Base-by-base conservation (phyloP, 2,888 invertebrate species). In the Drosophila dives region DNA sequence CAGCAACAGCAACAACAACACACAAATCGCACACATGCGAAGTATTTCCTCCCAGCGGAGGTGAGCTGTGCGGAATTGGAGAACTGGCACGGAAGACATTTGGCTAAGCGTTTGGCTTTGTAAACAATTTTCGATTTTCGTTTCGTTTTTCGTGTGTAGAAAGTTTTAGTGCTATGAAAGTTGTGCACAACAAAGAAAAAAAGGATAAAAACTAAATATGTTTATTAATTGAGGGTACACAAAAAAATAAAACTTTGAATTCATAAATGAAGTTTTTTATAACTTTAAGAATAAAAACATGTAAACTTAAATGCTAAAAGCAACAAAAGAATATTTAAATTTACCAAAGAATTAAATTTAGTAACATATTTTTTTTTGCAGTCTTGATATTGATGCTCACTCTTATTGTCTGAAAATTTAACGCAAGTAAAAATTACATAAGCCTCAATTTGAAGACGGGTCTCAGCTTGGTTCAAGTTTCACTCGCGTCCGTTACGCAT, bases 61-160 rank as follows among this genome's bases (percentile, higher is more conserved):
- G 26, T 53, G 66, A 75, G 71, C 56, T 42, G 59, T 34, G 34
- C 53, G 75, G 55, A 75, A 75, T 69, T 59, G 68, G 76, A 72
- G 79, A 89, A 72, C 87, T 83, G 84, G 87, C 84, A 89, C 84
- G 84, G 89, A 85, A 85, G 89, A 85, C 84, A 85, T 85, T 85
- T 86, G 83, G 84, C 89, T 89, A 85, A 85, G 86, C 84, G 84
- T 79, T 89, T 81, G 89, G 89, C 89, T 89, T 79, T 79, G 89
- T 86, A 86, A 89, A 89, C 89, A 89, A 85, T 89, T 85, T 85
- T 85, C 84, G 89, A 85, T 85, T n/a, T n/a, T n/a, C n/a, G n/a
- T n/a, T 89, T 84, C 77, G 72, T 80, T 72, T 64, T 72, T 84
- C 73, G 68, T 86, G 77, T 81, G 86, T 62, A 72, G 81, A 84